Base-by-base conservation (phyloP, 2,113 vertebrate species). In the Heterocephalus glaber region DNA sequence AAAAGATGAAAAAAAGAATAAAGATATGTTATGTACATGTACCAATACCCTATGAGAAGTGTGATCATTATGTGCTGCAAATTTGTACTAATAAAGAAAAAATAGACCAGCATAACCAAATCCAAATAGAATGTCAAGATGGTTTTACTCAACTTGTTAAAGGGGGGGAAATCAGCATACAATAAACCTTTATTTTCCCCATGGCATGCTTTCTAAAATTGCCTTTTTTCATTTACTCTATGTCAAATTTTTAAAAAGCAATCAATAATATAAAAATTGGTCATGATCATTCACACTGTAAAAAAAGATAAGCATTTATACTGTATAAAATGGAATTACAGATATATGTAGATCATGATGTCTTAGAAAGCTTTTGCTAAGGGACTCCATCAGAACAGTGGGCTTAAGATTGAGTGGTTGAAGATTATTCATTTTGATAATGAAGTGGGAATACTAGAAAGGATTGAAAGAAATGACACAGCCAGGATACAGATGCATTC, bases 151-250 rank as follows among this genome's bases (percentile, higher is more conserved):
- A 47, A 85, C 12, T 63, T 91, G 19, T 58, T 87, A 87, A 88
- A 60, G 24, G 58, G 8, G 22, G 86, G 30, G 33, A 10, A 61
- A 47, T 84, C 30, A 54, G 8, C n/a, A n/a, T 41, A 70, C 2
- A 93, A 56, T 19, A 85, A 76, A 49, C 26, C 33, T 38, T 44
- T 63, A 70, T 79, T 60, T 54, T 47, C 7, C 88, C n/a, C 33
- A 66, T 68, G 30, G 24, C 6, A 88, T 92, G 19, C 11, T 92
- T 96, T 92, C 68, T 94, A 22, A 92, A 92, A 79, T 56, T 96
- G 35, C 47, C 28, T 81, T 89, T 58, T 70, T 76, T 90, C 10
- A 77, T 81, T 85, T 68, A 77, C 19, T 11, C 20, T 80, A 61
- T 49, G 3, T 93, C 56, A 65, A 68, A 33, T 90, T 44, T 26